Base-by-base conservation (phyloP, 2,113 vertebrate species). In the Rhea americana region DNA sequence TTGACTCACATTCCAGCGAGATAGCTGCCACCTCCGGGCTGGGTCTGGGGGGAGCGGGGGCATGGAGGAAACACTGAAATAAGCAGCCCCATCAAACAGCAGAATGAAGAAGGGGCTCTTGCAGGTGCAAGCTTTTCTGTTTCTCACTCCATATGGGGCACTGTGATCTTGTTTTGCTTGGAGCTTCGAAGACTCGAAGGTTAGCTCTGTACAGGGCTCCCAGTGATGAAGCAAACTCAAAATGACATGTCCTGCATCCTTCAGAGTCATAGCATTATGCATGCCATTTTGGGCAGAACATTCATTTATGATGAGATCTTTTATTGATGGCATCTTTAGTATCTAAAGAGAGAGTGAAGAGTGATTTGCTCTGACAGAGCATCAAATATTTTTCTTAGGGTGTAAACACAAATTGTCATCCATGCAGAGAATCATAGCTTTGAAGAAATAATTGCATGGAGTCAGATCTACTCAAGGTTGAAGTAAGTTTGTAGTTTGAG, bases 241-340 rank as follows among this genome's bases (percentile, higher is more conserved):
- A 89, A 94, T 82, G 77, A 85, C 78, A 10, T 95, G 95, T 80
- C 81, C 80, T 94, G 90, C 66, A 83, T 94, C 85, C 80, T 84
- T 32, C 75, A 71, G 73, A 87, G 88, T 94, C 93, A 93, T 35
- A 43, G 66, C 70, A 91, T 93, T 96, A 91, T 86, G 85, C 18
- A 50, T 47, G 25, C 48, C 30, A n/a, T 95, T 90, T 91, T 91
- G 84, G 90, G 90, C 77, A 87, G 83, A 71, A 67, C 89, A 35
- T 62, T 91, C 48, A 9, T 88, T 91, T 78, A 85, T 83, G 79
- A 77, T 85, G 73, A 66, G 78, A 62, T 84, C 48, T 89, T 92
- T 92, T 82, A 86, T 84, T 92, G 92, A 83, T 66, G 91, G 82
- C 85, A 94, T 96, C 93, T 83, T 95, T 93, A 90, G 66, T 74